Percentiles rank a stretch among this genome's conserved stretches.
Conservation (phyloP, 2,113 vertebrate genomes). For the Todiramphus chloris region DNA sequence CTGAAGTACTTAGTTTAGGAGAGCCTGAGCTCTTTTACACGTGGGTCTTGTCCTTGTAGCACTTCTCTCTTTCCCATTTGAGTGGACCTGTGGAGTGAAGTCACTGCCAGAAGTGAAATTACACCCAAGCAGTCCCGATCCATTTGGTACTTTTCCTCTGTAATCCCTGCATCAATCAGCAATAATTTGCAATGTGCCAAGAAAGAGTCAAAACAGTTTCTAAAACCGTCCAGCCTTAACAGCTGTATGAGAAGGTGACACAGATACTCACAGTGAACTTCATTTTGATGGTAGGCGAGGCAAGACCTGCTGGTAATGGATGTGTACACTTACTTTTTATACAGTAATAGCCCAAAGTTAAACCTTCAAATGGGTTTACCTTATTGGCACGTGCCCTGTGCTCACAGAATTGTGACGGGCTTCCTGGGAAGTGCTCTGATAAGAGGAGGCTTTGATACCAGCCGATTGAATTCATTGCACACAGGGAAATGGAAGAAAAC, state of each 20-base stretch:
- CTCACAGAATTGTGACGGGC: not conserved
- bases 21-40: not conserved
- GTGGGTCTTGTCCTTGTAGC: too few species aligned
- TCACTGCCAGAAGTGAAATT: too few species aligned
- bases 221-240: not conserved
- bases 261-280: conserved; percentile 59
- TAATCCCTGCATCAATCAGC: not conserved
- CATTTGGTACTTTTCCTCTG: too few species aligned
- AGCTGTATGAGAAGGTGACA: not conserved
- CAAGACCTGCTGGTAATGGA: not conserved
- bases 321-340: conserved; percentile 56
- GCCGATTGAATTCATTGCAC: not conserved
- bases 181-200: not conserved
- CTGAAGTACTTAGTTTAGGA: not conserved
- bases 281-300: conserved; percentile 35
- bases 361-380: conserved; percentile 50
- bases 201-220: not conserved
- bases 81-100: too few species aligned
- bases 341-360: conserved; percentile 20
- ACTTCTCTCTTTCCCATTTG: too few species aligned
- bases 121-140: too few species aligned
- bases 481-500: not conserved
- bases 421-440: not conserved
- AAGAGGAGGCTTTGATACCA: not conserved
- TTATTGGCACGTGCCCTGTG: not conserved